Base-by-base conservation (phyloP, 64 coral and sea anemone species). In the Astreopora myriophthalma region DNA sequence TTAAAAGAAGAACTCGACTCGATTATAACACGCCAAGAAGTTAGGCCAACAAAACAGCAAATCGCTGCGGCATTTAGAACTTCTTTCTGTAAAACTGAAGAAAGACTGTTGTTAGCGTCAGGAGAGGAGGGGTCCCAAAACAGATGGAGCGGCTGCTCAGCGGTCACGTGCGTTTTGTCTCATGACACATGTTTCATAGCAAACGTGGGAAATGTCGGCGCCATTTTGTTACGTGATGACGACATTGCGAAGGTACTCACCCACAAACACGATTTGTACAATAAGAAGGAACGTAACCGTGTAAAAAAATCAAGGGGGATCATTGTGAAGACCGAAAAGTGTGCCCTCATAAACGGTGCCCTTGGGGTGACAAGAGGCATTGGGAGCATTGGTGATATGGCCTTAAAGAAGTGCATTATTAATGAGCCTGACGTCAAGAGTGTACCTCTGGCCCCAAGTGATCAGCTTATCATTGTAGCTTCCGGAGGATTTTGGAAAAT, bases 71-170 rank as follows among this genome's bases (percentile, higher is more conserved):
- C 96, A 7, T 98, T 98, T 48, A 94, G 72, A 52, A 66, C 11
- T 70, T 84, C 92, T 5, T 98, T 92, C 76, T 38, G 48, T 5
- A 34, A 85, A 71, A 94, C 87, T 71, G 91, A 55, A 19, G 51
- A 98, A 91, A 88, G 68, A 26, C 55, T 98, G 1, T n/a, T 94
- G 9, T 42, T 60, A 0, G 40, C 48, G 38, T 92, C 69, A 1
- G 92, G 76, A 34, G 92, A 94, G 48, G 96, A 98, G 37, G 84
- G 83, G 29, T 98, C 96, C 14, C 84, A 66, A 34, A 88, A 71
- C 52, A 61, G 96, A 52, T 94, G 96, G 96, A 98, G 96, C 57
- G 96, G 96, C 62, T 98, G 96, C 93, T 98, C 96, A 34, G 96
- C 93, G 32, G 74, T 98, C 55, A 98, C 96, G 79, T 98, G 93